phyloP scores from a whole-genome alignment of 2,888 invertebrate genomes.

The Trachelus iudaicus region DNA sequence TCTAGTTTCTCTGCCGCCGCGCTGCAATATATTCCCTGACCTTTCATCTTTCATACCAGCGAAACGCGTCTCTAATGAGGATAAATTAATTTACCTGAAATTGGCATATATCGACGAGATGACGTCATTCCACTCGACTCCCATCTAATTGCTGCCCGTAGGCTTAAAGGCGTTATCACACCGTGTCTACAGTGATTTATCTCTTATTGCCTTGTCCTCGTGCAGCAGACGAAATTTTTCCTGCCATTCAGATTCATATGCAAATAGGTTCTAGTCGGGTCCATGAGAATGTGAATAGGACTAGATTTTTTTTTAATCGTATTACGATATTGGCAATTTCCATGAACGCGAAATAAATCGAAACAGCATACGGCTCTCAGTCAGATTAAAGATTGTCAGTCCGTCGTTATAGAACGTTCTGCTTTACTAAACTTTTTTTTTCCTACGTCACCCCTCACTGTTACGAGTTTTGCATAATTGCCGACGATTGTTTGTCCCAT shows the following conservation, averaged over 20 bases:
- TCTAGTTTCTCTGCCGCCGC: background rate
- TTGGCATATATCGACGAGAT: too few relatives aligned
- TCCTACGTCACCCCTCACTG: constrained; percentile 42
- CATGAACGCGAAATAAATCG: background rate
- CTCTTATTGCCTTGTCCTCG: too few relatives aligned
- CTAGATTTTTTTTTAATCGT: background rate
- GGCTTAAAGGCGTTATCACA: too few relatives aligned
- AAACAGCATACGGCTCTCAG: background rate
- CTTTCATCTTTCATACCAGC: too few relatives aligned
- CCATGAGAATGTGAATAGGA: background rate
- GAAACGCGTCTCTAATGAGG: too few relatives aligned
- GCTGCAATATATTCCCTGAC: background rate
- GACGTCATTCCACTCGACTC: too few relatives aligned
- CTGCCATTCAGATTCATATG: background rate
- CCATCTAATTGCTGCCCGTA: too few relatives aligned
- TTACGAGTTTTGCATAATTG: constrained; percentile 60
- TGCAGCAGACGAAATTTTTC: background rate
- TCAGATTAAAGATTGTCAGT: background rate
- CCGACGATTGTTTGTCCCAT: constrained; percentile 60
- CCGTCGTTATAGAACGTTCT: background rate
- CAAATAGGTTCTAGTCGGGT: background rate
- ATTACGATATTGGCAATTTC: background rate
- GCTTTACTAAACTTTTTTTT: constrained; percentile 33
- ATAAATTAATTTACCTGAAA: too few relatives aligned
- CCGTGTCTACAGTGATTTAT: too few relatives aligned